Conservation (phyloP, 1,140 invertebrate genomes). For the Drosophila mauritiana region DNA sequence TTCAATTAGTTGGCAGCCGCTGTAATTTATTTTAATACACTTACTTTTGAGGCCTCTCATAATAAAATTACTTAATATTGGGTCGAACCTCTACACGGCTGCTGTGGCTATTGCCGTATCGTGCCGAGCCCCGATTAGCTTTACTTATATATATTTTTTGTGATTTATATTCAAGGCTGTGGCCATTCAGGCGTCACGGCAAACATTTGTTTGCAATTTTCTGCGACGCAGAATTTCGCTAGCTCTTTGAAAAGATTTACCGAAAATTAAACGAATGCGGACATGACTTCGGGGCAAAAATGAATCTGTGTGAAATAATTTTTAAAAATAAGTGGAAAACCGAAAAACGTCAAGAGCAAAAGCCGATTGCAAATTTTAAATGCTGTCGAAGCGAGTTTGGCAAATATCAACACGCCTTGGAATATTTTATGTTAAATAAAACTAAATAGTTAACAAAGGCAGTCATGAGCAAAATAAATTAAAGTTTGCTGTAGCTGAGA, state of each 20-base stretch:
- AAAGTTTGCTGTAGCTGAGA: conserved; percentile 8
- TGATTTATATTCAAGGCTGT: conserved; percentile 60
- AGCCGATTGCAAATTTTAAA: conserved; percentile 9
- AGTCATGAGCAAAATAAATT: conserved; percentile 48
- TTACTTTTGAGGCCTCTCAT: conserved; percentile 54
- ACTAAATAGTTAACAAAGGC: conserved; percentile 50
- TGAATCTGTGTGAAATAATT: conserved; percentile 32
- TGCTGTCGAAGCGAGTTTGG: conserved; percentile 33
- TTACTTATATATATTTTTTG: conserved; percentile 14
- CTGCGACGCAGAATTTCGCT: conserved; percentile 28
- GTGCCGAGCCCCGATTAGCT: conserved; percentile 42
- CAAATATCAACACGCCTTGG: conserved; percentile 47
- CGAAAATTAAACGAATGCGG: conserved; percentile 33
- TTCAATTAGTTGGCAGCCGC: conserved; percentile 77
- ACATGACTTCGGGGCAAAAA: conserved; percentile 24
- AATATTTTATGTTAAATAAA: conserved; percentile 47
- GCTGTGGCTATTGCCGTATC: conserved; percentile 28
- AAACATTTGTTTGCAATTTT: conserved; percentile 62
- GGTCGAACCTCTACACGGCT: conserved; percentile 25
- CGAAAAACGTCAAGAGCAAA: conserved; percentile 19
- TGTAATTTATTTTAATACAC: conserved; percentile 73
- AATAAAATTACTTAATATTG: conserved; percentile 77
- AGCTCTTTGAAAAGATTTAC: conserved; percentile 19
- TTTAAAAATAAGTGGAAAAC: conserved; percentile 35
- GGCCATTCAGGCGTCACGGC: conserved; percentile 58